These are phyloP conservation scores for Stegostoma tigrinum DNA, from an alignment of 2,113 vertebrate genomes.

Conservation along the genomic window DNA sequence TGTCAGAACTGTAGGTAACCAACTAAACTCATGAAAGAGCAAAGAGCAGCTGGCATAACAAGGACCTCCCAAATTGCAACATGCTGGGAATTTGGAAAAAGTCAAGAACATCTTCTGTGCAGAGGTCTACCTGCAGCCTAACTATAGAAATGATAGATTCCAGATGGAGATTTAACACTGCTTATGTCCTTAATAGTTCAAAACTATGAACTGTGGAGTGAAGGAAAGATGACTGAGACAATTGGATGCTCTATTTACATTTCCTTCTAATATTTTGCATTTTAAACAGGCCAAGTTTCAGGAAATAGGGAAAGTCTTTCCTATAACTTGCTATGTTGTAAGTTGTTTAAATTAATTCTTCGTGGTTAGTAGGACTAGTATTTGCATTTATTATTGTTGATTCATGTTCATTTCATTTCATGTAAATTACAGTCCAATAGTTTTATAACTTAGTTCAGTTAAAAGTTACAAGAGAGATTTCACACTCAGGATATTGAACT, in stretches of 20 bases:
- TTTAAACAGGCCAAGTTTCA: not conserved
- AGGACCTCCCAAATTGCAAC: constrained; percentile 22
- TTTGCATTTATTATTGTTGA: too few relatives aligned
- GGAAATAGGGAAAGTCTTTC: not conserved
- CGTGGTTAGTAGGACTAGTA: too few relatives aligned
- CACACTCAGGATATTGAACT: not conserved
- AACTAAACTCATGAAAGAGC: not conserved
- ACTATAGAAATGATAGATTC: not conserved
- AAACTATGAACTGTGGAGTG: not conserved
- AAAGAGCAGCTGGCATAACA: not conserved
- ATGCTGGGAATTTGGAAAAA: not conserved
- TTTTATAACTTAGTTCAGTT: not conserved
- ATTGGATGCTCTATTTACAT: not conserved
- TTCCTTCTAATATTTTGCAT: not conserved
- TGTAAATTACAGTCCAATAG: not conserved
- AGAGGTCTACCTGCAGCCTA: not conserved
- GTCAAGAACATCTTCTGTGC: not conserved
- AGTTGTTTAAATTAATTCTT: too few relatives aligned
- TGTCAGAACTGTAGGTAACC: not conserved
- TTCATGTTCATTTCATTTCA: too few relatives aligned
- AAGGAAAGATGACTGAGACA: too few relatives aligned
- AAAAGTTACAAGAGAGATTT: not conserved
- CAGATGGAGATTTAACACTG: not conserved
- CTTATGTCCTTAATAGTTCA: not conserved
- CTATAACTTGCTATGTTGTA: too few relatives aligned